These are phyloP conservation scores for Hypotaenidia philippensis DNA, from an alignment of 2,797 vertebrate genomes.

Conservation along the genomic window DNA sequence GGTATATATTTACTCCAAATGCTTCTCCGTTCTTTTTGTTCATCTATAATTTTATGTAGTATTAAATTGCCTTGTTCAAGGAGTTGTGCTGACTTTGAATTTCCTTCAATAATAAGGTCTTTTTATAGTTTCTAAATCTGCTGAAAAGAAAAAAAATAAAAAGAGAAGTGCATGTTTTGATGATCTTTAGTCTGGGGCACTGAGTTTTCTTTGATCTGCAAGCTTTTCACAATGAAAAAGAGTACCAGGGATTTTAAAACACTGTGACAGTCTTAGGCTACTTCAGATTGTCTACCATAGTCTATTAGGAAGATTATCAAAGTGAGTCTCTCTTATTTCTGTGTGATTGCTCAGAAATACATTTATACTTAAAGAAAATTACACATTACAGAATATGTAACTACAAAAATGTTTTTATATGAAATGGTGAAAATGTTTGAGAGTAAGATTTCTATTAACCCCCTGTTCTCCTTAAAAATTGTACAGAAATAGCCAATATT, in stretches of 20 bases:
- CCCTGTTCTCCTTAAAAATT: not conserved
- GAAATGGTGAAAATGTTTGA: not conserved
- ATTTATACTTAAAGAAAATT: not conserved
- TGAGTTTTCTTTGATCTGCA: constrained; percentile 32
- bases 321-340: not conserved
- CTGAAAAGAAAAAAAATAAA: not conserved
- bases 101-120: constrained; percentile 31
- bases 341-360: not conserved
- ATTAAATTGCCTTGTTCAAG: constrained; percentile 33
- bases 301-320: constrained; percentile 30
- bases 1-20: not conserved
- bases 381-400: not conserved
- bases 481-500: not conserved
- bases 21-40: not conserved
- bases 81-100: constrained; percentile 14
- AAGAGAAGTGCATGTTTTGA: not conserved
- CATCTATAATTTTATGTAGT: constrained; percentile 25
- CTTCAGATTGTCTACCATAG: not conserved
- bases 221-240: not conserved
- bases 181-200: constrained; percentile 27
- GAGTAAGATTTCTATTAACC: not conserved
- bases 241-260: not conserved
- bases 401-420: not conserved
- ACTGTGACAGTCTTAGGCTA: not conserved
- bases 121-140: constrained; percentile 32